Base-by-base conservation (phyloP, 2,797 vertebrate species). In the Lemur catta region DNA sequence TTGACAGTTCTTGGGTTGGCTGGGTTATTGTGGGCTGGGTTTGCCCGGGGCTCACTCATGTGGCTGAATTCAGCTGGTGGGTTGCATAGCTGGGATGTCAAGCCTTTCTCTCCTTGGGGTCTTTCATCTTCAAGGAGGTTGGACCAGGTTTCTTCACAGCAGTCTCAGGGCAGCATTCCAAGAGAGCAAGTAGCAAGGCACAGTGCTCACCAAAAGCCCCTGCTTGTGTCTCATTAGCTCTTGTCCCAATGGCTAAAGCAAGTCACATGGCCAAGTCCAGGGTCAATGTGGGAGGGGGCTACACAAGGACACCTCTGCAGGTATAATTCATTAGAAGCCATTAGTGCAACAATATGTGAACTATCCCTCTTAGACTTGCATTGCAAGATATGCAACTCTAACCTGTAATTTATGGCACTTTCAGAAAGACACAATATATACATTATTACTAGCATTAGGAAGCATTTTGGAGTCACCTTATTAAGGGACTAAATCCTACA, bases 401-500 rank as follows among this genome's bases (percentile, higher is more conserved):
- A 92, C 43, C 55, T 59, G 50, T 50, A 63, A 84, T 74, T 81
- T 43, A 52, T 14, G 50, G 30, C 14, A 43, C 52, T 92, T 76
- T 87, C 61, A 65, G 26, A 67, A 71, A 90, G 69, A 57, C 2
- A 84, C 18, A 78, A 81, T 41, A 85, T 35, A 88, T 48, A 85
- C 15, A 30, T 65, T n/a, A 81, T 95, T 57, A 74, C 26, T 33
- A 63, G 82, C 38, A 57, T 59, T 79, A 88, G 69, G 57, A 69
- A 78, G 61, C n/a, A 65, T 43, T 67, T 67, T 75, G 71, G 41
- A 94, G 78, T 85, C 78, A 81, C 61, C 89, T 78, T 85, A 74
- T 76, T 92, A 94, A 94, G 33, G 55, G 57, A 50, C 38, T 15
- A 46, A 84, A 43, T 96, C 48, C 67, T 96, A 74, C 30, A 82